A percentile compares a stretch with the other conserved stretches of the same genome.
Conservation (phyloP, 2,888 invertebrate species). For the Drosophila glabriapex region DNA sequence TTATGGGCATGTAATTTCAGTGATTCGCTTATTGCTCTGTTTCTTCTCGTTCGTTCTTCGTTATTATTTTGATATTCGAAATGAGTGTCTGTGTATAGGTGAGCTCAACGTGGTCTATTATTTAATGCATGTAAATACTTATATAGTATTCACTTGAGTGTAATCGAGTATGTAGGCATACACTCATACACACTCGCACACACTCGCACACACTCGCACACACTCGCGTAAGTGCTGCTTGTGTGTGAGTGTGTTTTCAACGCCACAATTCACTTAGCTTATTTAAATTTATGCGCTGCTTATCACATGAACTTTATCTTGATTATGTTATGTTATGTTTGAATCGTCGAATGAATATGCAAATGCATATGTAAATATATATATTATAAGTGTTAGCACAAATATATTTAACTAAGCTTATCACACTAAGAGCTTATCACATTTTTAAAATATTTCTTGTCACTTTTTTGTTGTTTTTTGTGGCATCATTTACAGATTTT, state of each 20-base stretch:
- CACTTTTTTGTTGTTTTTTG: neutral
- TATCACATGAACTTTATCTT: constrained; percentile 80
- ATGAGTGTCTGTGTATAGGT: constrained; percentile 12
- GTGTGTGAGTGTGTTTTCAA: constrained; percentile 28
- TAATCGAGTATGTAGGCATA: constrained; percentile 3
- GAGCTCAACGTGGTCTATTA: constrained; percentile 64
- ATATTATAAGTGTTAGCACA: neutral
- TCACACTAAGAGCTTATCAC: constrained; percentile 24
- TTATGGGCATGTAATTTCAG: constrained; percentile 8
- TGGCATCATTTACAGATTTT: neutral
- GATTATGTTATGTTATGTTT: constrained; percentile 66
- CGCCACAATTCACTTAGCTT: constrained; percentile 76
- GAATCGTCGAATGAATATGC: constrained; percentile 24
- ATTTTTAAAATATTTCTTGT: neutral
- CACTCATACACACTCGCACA: neutral
- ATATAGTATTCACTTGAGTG: constrained; percentile 14
- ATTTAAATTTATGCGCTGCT: constrained; percentile 78
- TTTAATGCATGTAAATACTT: constrained; percentile 53
- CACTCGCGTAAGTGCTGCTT: constrained; percentile 1
- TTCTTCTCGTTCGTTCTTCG: constrained; percentile 30
- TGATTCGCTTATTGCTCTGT: constrained; percentile 1
- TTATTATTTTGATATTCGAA: constrained; percentile 57
- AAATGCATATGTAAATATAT: constrained; percentile 6
- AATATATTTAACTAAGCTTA: constrained; percentile 7
- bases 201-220: neutral